Percentiles rank a stretch among this genome's conserved stretches.
Evolutionary conservation across 2,797 vertebrate species (phyloP).

Genomic region (Chaetophractus vellerosus): DNA sequence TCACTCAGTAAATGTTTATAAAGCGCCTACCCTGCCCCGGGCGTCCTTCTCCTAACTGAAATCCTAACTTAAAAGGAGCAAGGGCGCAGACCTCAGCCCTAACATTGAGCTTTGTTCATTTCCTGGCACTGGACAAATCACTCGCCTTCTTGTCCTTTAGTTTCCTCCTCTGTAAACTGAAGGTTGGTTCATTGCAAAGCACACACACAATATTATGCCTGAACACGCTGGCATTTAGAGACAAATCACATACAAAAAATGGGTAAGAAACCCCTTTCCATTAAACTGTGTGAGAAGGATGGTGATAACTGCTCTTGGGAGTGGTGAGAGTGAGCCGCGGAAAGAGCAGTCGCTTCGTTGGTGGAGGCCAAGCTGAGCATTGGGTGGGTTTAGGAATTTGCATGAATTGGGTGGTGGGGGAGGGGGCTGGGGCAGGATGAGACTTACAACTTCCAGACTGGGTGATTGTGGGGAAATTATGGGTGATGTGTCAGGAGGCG

Average conservation of each 20-base stretch:
- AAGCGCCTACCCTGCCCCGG: neutral
- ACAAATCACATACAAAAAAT: neutral
- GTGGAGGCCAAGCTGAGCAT: neutral
- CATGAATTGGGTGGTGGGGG: too few relatives aligned
- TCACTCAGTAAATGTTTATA: neutral
- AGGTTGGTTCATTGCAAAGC: neutral
- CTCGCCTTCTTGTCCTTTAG: neutral
- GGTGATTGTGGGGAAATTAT: neutral
- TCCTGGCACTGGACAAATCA: neutral
- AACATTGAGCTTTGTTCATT: neutral
- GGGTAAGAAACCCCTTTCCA: neutral
- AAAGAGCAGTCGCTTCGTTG: neutral
- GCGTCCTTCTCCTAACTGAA: neutral
- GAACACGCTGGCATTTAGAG: neutral
- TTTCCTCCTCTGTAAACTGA: slow-evolving; percentile 3
- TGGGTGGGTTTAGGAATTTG: neutral
- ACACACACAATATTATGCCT: neutral
- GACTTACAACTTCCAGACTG: neutral
- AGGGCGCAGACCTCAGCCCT: neutral
- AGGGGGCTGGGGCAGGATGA: neutral
- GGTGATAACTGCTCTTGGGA: neutral
- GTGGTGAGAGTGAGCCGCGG: neutral
- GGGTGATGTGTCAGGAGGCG: neutral
- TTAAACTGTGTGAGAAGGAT: neutral
- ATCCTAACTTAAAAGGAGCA: neutral